Evolutionary conservation across 2,888 invertebrate species (phyloP), one percentile per base, ranked within the genome.

Genomic region (Amblyteles armatorius): DNA sequence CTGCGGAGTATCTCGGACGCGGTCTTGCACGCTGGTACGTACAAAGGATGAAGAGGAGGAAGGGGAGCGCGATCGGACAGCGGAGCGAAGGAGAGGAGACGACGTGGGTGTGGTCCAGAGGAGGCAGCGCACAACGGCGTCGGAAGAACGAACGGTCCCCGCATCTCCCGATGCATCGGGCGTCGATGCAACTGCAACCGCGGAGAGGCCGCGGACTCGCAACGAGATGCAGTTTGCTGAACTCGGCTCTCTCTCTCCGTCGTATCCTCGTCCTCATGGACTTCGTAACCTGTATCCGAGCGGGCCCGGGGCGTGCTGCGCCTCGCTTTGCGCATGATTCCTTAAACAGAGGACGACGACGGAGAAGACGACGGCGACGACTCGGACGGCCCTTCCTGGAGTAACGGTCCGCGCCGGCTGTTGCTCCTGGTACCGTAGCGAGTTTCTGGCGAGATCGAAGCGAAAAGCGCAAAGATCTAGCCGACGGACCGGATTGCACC

Each of bases 41-140:
- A 76, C 48, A 74, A 74, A 65, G 40, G 52, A 72, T n/a, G 57
- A 60, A 40, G 72, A 68, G 79, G 48, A 85, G 80, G 77, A 86
- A 69, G 79, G 82, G 74, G 78, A 16, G 40, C 33, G 26, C 50
- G 68, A 79, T 76, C 67, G 48, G 81, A 65, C 13, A 68, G 79
- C n/a, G 78, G 60, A 86, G 83, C 16, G 79, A 86, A 74, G 67
- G 44, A 86, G 83, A 77, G 57, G 52, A 69, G 73, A 60, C 74
- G 85, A 87, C 86, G 89, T 91, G 91, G 92, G 92, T 92, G 92
- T 92, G 91, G 92, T 88, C 89, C 86, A 69, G 67, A 22, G 77
- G 69, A 72, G 60, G 69, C 69, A 81, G 81, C 78, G 71, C 73
- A 65, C 81, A 83, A 73, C 74, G 48, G 50, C 71, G 48, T 48